phyloP scores from a whole-genome alignment of 2,888 invertebrate genomes.

The Epinotia nisella region DNA sequence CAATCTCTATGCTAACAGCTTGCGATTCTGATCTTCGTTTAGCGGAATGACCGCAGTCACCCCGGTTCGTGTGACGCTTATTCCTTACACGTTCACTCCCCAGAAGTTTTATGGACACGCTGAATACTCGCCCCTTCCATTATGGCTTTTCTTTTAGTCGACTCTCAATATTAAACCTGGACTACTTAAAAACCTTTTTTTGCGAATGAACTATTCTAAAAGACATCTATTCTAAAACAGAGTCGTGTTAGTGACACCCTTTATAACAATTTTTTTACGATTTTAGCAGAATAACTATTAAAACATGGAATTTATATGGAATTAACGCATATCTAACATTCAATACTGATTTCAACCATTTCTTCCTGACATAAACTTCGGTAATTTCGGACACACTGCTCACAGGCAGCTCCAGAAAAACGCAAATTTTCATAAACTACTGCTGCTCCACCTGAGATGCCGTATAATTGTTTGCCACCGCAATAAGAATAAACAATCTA shows the following conservation, averaged over 20 bases:
- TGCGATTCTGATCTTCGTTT: slow-evolving; percentile 85
- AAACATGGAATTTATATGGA: not conserved
- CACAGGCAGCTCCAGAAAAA: too few species aligned
- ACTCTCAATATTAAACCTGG: slow-evolving; percentile 55
- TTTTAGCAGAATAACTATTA: too few species aligned
- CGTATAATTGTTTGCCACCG: too few species aligned
- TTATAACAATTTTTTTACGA: too few species aligned
- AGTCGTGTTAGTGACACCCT: too few species aligned
- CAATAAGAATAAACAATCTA: too few species aligned
- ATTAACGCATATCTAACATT: not conserved
- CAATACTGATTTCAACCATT: not conserved
- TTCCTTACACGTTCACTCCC: slow-evolving; percentile 82
- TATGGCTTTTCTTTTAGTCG: slow-evolving; percentile 69
- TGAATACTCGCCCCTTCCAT: slow-evolving; percentile 69
- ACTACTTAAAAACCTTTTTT: slow-evolving; percentile 7
- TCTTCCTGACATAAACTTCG: not conserved
- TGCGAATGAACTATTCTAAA: not conserved
- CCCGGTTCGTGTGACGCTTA: slow-evolving; percentile 79
- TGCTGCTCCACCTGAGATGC: too few species aligned
- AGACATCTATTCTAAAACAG: too few species aligned
- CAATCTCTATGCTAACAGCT: slow-evolving; percentile 85
- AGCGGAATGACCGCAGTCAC: slow-evolving; percentile 84
- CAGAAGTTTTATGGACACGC: slow-evolving; percentile 79
- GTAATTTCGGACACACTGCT: too few species aligned
- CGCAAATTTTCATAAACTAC: too few species aligned